Percentiles rank a stretch among this genome's conserved stretches.
Evolutionary conservation across 2,113 vertebrate species (phyloP).

Genomic region (Regulus satrapa): DNA sequence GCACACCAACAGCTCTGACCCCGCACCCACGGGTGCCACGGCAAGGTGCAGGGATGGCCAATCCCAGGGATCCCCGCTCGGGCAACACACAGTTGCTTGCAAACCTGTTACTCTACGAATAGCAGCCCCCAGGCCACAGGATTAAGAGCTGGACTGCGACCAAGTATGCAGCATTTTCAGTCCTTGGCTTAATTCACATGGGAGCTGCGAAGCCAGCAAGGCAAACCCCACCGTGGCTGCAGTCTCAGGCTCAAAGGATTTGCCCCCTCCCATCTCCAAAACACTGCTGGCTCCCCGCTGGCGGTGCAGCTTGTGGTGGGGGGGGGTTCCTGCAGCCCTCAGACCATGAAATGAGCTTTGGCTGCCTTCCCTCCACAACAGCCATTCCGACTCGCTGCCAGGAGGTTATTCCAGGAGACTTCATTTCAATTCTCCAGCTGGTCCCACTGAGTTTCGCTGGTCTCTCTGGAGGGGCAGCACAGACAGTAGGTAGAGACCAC

Average conservation of each 20-base stretch:
- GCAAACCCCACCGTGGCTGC: not conserved
- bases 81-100: not conserved
- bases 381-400: not conserved
- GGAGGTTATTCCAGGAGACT: slow-evolving; percentile 50
- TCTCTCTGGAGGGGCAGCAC: not conserved
- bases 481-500: not conserved
- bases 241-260: not conserved
- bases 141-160: slow-evolving; percentile 44
- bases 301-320: not conserved
- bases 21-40: not conserved
- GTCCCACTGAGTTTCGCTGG: not conserved
- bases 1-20: not conserved
- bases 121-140: not conserved
- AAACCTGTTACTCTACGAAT: slow-evolving; percentile 48
- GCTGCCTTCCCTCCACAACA: not conserved
- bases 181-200: not conserved
- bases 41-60: not conserved
- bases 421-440: not conserved
- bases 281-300: not conserved
- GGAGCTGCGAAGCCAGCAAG: not conserved
- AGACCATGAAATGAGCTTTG: slow-evolving; percentile 8
- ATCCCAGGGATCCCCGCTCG: not conserved
- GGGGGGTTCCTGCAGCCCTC: not conserved
- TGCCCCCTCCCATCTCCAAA: not conserved
- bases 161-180: slow-evolving; percentile 45